Conservation (phyloP, 2,888 invertebrate genomes). For the Embidobia sp. region DNA sequence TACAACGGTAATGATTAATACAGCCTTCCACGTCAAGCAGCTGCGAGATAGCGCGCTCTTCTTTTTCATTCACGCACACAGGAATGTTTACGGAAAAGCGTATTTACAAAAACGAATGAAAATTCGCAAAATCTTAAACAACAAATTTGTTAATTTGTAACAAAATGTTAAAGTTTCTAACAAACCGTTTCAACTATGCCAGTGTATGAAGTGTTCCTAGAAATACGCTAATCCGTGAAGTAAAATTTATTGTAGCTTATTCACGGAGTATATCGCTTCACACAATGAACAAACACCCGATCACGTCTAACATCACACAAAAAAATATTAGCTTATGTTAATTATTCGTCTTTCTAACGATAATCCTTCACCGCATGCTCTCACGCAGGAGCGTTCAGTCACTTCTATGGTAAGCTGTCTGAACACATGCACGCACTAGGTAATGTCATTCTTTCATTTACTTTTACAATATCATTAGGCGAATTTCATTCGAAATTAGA, state of each 20-base stretch:
- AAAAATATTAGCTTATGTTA: slow-evolving; percentile 21
- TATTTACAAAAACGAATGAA: no score
- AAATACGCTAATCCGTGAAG: slow-evolving; percentile 1
- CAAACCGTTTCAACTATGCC: no score
- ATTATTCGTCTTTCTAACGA: slow-evolving; percentile 69
- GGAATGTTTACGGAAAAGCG: slow-evolving; percentile 45
- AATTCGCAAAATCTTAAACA: no score
- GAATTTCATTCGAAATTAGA: no score
- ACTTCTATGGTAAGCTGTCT: slow-evolving; percentile 81
- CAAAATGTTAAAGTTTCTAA: no score
- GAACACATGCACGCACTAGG: slow-evolving; percentile 81
- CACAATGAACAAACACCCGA: slow-evolving; percentile 16
- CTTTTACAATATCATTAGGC: no score
- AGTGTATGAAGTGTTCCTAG: no score
- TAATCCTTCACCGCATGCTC: slow-evolving; percentile 76
- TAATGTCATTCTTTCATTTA: slow-evolving; percentile 77
- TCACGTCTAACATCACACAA: slow-evolving; percentile 29
- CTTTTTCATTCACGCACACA: slow-evolving; percentile 36
- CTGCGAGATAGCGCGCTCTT: slow-evolving; percentile 28
- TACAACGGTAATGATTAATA: no score
- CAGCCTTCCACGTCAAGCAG: no score
- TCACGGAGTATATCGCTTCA: slow-evolving; percentile 24
- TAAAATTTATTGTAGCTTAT: slow-evolving; percentile 23
- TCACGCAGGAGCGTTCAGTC: slow-evolving; percentile 80
- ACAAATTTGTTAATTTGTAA: no score